Evolutionary conservation across 2,888 invertebrate species (phyloP).

Genomic region (Polymixis lichenea): DNA sequence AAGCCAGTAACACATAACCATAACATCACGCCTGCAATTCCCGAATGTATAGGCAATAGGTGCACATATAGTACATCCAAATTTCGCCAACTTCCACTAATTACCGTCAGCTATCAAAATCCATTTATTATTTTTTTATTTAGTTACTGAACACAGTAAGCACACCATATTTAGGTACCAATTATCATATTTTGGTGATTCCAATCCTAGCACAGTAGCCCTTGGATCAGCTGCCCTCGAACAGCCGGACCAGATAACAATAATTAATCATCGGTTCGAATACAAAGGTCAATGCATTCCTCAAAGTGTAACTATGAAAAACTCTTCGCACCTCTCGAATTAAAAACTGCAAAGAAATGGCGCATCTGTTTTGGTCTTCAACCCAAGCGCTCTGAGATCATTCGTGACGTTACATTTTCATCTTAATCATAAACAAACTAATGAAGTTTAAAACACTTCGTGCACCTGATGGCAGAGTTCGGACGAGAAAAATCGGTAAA

Average conservation of each 20-base stretch:
- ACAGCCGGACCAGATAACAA: neutral
- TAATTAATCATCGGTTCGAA: neutral
- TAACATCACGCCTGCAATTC: too few species aligned
- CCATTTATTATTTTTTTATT: too few species aligned
- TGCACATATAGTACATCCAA: too few species aligned
- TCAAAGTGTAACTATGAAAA: conserved; percentile 8
- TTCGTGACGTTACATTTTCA: conserved; percentile 22
- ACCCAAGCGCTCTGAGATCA: conserved; percentile 41
- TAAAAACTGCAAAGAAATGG: conserved; percentile 32
- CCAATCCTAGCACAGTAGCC: neutral
- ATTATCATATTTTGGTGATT: too few species aligned
- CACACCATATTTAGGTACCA: too few species aligned
- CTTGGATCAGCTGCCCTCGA: too few species aligned
- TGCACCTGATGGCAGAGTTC: conserved; percentile 9
- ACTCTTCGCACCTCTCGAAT: conserved; percentile 22
- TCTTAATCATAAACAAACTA: conserved; percentile 38
- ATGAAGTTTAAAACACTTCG: conserved; percentile 34
- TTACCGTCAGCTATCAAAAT: too few species aligned
- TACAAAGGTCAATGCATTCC: neutral
- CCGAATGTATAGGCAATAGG: too few species aligned
- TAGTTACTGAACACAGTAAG: too few species aligned
- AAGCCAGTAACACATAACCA: too few species aligned
- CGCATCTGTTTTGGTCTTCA: conserved; percentile 31
- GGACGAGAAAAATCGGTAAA: conserved; percentile 34
- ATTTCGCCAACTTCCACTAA: too few species aligned